phyloP scores from a whole-genome alignment of 2,888 invertebrate species.

The Spodoptera exigua region DNA sequence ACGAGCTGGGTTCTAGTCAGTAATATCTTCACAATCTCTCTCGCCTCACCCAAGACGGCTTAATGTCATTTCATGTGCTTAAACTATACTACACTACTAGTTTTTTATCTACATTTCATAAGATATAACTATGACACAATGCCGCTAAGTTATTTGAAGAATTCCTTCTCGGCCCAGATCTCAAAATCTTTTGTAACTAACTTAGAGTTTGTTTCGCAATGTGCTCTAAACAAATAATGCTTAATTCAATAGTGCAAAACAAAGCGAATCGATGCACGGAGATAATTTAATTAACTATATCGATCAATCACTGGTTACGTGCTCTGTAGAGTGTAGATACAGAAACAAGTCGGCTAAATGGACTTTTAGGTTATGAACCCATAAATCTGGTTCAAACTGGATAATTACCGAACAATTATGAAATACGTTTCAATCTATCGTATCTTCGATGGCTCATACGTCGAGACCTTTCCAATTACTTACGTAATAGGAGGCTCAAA shows the following conservation, averaged over 20 bases:
- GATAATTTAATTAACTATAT: conserved; percentile 51
- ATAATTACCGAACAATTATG: conserved; percentile 75
- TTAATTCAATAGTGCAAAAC: conserved; percentile 23
- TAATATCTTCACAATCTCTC: too few relatives aligned
- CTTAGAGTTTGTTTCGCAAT: conserved; percentile 13
- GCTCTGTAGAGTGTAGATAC: conserved; percentile 33
- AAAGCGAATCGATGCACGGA: conserved; percentile 39
- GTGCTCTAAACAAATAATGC: conserved; percentile 20
- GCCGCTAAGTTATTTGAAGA: too few relatives aligned
- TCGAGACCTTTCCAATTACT: conserved; percentile 68
- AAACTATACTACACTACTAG: too few relatives aligned
- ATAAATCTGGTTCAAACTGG: conserved; percentile 71
- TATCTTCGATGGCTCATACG: conserved; percentile 59
- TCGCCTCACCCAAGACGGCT: too few relatives aligned
- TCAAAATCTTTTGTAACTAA: conserved; percentile 6
- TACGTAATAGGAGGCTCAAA: conserved; percentile 70
- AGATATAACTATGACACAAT: too few relatives aligned
- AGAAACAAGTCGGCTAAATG: conserved; percentile 59
- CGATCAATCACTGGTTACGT: conserved; percentile 61
- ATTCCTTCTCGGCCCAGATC: conserved; percentile 14
- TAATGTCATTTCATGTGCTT: too few relatives aligned
- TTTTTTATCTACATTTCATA: too few relatives aligned
- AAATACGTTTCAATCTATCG: conserved; percentile 72
- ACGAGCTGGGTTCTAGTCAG: too few relatives aligned
- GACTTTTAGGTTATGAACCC: conserved; percentile 70